phyloP scores from a whole-genome alignment of 2,888 invertebrate genomes.

The Morpho helenor region DNA sequence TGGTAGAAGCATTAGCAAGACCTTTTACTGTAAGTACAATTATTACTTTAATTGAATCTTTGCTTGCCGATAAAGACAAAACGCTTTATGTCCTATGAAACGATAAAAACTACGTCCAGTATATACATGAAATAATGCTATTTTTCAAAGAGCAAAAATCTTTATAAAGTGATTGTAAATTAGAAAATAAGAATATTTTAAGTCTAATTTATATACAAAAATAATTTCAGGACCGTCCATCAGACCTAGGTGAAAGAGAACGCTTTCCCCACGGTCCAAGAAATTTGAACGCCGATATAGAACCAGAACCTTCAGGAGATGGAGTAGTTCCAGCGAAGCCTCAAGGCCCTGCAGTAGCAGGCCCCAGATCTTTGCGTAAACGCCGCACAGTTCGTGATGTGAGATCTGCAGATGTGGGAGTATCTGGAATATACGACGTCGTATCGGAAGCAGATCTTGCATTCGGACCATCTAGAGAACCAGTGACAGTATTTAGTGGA shows the following conservation, averaged over 20 bases:
- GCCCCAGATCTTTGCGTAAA: conserved; percentile 78
- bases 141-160: too few relatives aligned
- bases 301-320: conserved; percentile 42
- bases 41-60: neutral
- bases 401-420: conserved; percentile 92
- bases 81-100: too few relatives aligned
- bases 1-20: conserved; percentile 66
- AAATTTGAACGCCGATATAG: conserved; percentile 76
- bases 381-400: conserved; percentile 85
- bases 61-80: too few relatives aligned
- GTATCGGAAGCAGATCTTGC: conserved; percentile 95
- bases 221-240: conserved; percentile 65
- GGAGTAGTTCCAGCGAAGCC: conserved; percentile 70
- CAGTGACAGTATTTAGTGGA: conserved; percentile 93
- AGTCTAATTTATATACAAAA: too few relatives aligned
- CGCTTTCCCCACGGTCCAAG: conserved; percentile 90
- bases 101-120: too few relatives aligned
- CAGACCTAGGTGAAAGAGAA: conserved; percentile 79
- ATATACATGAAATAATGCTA: too few relatives aligned
- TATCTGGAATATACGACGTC: conserved; percentile 93
- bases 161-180: too few relatives aligned
- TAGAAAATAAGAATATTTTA: too few relatives aligned
- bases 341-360: conserved; percentile 72
- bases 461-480: conserved; percentile 91
- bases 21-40: conserved; percentile 62